phyloP scores from a whole-genome alignment of 2,797 vertebrate genomes.

The Oryzias dopingdopingensis region DNA sequence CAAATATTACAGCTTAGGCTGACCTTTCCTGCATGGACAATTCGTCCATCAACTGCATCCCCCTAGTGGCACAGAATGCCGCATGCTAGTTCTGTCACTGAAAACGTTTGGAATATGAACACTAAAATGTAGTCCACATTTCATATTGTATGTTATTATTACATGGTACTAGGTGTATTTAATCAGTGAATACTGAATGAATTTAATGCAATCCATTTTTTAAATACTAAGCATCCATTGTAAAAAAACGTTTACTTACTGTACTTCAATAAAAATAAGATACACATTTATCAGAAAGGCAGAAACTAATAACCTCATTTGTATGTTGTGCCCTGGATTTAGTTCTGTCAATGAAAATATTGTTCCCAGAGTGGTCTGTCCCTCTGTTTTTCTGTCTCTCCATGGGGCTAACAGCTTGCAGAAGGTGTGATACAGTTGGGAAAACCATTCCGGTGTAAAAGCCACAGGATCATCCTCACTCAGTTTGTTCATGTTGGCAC shows the following conservation, averaged over 20 bases:
- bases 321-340: constrained; percentile 33
- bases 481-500: constrained; percentile 56
- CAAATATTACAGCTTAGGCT: constrained; percentile 6
- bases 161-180: background rate
- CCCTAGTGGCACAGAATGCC: constrained; percentile 59
- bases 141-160: background rate
- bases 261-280: background rate
- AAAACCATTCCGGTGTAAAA: constrained; percentile 74
- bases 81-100: constrained; percentile 39
- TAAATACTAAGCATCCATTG: constrained; percentile 1
- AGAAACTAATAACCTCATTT: constrained; percentile 14
- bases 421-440: constrained; percentile 71
- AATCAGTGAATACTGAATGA: background rate
- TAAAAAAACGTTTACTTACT: background rate
- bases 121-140: background rate
- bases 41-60: constrained; percentile 48
- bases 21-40: constrained; percentile 5
- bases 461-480: constrained; percentile 65
- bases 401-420: constrained; percentile 69
- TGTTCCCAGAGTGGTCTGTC: constrained; percentile 34
- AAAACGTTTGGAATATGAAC: background rate
- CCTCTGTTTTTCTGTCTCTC: constrained; percentile 23
- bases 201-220: background rate
- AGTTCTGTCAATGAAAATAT: constrained; percentile 55
- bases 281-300: background rate